These are phyloP conservation scores for Dryomyza anilis DNA, from an alignment of 2,888 invertebrate genomes.

Conservation along the genomic window DNA sequence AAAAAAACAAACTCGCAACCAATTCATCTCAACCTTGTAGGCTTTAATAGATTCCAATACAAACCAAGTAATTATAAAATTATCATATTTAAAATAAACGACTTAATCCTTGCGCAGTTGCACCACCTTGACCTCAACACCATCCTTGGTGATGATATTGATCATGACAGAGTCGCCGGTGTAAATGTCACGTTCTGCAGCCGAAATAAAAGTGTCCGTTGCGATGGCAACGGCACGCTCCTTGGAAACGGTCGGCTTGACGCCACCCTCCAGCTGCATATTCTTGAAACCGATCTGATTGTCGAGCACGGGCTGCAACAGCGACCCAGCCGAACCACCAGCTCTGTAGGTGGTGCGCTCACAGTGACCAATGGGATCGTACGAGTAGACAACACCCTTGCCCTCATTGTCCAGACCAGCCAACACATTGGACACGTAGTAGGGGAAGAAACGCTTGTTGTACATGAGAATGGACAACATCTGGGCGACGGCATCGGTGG, in stretches of 20 bases:
- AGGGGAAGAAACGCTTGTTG: conserved; percentile 97
- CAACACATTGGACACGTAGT: conserved; percentile 93
- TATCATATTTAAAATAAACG: conserved; percentile 13
- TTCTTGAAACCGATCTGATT: conserved; percentile 94
- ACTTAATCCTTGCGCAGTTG: conserved; percentile 84
- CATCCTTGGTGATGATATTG: conserved; percentile 86
- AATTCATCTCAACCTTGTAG: no score
- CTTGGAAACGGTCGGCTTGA: conserved; percentile 67
- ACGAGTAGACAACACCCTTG: conserved; percentile 92
- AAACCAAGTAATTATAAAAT: conserved; percentile 11
- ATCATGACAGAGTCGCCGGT: conserved; percentile 92
- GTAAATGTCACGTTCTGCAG: conserved; percentile 96
- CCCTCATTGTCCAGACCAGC: conserved; percentile 94
- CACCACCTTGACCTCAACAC: conserved; percentile 74
- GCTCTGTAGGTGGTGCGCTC: conserved; percentile 85
- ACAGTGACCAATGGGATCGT: conserved; percentile 96
- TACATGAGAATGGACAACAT: conserved; percentile 96
- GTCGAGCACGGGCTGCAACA: conserved; percentile 93
- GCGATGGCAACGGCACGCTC: conserved; percentile 85
- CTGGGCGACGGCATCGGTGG: conserved; percentile 91
- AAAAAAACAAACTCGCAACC: no score
- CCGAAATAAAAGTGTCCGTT: conserved; percentile 96
- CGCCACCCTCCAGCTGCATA: conserved; percentile 66
- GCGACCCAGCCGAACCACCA: conserved; percentile 86
- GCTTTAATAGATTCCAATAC: no score